phyloP scores from a whole-genome alignment of 2,797 vertebrate species.

The Onychomys arenicola region DNA sequence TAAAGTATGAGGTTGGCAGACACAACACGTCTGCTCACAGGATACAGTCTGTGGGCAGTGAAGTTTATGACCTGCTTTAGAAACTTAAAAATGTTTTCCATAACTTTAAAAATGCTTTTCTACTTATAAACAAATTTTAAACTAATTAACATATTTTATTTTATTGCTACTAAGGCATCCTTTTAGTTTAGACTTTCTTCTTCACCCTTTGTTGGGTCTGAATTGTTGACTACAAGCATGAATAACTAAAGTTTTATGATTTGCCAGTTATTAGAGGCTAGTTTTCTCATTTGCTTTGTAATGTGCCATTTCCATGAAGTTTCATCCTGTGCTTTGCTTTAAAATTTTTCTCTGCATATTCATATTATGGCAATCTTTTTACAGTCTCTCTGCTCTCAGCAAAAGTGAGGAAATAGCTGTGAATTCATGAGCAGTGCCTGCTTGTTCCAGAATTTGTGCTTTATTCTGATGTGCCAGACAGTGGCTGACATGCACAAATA shows the following conservation, averaged over 20 bases:
- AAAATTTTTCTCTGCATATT: slow-evolving; percentile 77
- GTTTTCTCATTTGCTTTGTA: slow-evolving; percentile 70
- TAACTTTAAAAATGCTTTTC: slow-evolving; percentile 21
- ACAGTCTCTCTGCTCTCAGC: slow-evolving; percentile 65
- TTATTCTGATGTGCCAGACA: slow-evolving; percentile 80
- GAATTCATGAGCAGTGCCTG: slow-evolving; percentile 75
- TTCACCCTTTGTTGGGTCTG: neutral
- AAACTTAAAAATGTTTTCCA: slow-evolving; percentile 14
- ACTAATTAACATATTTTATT: neutral
- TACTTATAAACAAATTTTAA: slow-evolving; percentile 29
- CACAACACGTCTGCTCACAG: neutral
- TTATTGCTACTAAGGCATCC: neutral
- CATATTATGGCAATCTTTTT: slow-evolving; percentile 68
- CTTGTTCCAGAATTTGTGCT: slow-evolving; percentile 70
- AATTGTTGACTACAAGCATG: slow-evolving; percentile 30
- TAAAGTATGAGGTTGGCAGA: neutral
- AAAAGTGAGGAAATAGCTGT: slow-evolving; percentile 72
- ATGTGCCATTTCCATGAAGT: slow-evolving; percentile 19
- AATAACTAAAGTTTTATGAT: slow-evolving; percentile 25
- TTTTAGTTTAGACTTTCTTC: neutral
- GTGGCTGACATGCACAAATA: slow-evolving; percentile 79
- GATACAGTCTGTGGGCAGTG: neutral
- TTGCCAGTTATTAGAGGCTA: slow-evolving; percentile 42
- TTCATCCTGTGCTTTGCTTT: slow-evolving; percentile 67
- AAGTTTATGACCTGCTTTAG: slow-evolving; percentile 27